Conservation (phyloP, 1,140 invertebrate genomes). For the Agrypnia vestita region DNA sequence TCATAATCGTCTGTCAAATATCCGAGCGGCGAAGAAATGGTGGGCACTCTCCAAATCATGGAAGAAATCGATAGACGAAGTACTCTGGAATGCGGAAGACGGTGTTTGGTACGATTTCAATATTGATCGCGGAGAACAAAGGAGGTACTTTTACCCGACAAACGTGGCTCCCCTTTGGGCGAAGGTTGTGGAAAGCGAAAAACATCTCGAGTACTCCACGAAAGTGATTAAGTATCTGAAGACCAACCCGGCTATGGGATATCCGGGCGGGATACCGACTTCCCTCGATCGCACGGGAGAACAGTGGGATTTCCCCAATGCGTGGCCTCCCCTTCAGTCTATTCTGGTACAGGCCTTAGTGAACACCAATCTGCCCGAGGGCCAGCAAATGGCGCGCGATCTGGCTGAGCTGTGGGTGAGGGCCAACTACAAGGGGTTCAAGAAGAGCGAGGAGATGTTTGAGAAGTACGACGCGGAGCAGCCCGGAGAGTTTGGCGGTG, state of each 20-base stretch:
- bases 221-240: constrained; percentile 73
- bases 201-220: constrained; percentile 63
- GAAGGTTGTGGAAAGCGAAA: constrained; percentile 65
- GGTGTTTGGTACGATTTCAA: constrained; percentile 88
- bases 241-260: constrained; percentile 69
- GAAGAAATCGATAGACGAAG: constrained; percentile 75
- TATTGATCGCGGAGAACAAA: constrained; percentile 63
- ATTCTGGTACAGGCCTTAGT: constrained; percentile 83
- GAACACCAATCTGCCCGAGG: constrained; percentile 76
- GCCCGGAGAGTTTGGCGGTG: constrained; percentile 84
- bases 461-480: constrained; percentile 89
- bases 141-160: constrained; percentile 80
- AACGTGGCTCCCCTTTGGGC: constrained; percentile 85
- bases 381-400: constrained; percentile 77
- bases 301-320: constrained; percentile 94
- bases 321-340: constrained; percentile 89
- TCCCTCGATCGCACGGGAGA: constrained; percentile 81
- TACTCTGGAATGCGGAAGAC: constrained; percentile 81
- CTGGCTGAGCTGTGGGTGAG: constrained; percentile 83
- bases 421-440: constrained; percentile 77
- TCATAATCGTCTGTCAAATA: constrained; percentile 67
- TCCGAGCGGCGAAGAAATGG: constrained; percentile 68
- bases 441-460: constrained; percentile 78
- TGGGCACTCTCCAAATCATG: constrained; percentile 72
- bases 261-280: constrained; percentile 82